These are phyloP conservation scores for Lepidurus couesii DNA, from an alignment of 1,140 invertebrate genomes.

Conservation along the genomic window DNA sequence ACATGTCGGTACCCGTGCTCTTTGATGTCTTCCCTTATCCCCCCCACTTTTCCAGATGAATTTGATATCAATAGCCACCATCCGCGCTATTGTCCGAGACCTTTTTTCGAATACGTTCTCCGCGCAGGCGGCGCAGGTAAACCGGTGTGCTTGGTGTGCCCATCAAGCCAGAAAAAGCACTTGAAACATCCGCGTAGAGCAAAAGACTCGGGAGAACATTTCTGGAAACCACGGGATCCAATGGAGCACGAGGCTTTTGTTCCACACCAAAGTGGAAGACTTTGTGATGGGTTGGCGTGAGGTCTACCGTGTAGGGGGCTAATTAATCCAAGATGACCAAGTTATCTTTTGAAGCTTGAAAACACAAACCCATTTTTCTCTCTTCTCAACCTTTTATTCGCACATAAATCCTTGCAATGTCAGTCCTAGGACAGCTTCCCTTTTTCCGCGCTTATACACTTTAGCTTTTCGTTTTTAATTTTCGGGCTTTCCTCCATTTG, in stretches of 20 bases:
- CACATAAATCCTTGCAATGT: too few relatives aligned
- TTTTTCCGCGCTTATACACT: too few relatives aligned
- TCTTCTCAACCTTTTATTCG: background rate
- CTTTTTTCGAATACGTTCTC: background rate
- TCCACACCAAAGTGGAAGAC: too few relatives aligned
- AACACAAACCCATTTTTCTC: background rate
- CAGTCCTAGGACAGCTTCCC: too few relatives aligned
- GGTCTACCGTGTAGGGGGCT: constrained; percentile 12
- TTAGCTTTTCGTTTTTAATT: background rate
- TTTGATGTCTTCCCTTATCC: constrained; percentile 14
- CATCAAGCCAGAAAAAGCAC: background rate
- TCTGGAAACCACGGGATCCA: background rate
- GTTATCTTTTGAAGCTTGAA: constrained; percentile 19
- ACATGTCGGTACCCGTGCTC: background rate
- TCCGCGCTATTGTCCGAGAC: constrained; percentile 13
- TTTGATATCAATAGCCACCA: constrained; percentile 22
- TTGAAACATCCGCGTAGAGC: background rate
- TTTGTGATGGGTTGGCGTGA: background rate
- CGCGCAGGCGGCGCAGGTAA: background rate
- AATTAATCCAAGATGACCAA: constrained; percentile 22
- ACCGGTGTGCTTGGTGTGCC: background rate
- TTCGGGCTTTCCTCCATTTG: background rate
- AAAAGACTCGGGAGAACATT: background rate
- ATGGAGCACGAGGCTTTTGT: background rate
- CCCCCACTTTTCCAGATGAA: constrained; percentile 18